phyloP scores from a whole-genome alignment of 2,888 invertebrate genomes.

The Platynereis dumerilii region DNA sequence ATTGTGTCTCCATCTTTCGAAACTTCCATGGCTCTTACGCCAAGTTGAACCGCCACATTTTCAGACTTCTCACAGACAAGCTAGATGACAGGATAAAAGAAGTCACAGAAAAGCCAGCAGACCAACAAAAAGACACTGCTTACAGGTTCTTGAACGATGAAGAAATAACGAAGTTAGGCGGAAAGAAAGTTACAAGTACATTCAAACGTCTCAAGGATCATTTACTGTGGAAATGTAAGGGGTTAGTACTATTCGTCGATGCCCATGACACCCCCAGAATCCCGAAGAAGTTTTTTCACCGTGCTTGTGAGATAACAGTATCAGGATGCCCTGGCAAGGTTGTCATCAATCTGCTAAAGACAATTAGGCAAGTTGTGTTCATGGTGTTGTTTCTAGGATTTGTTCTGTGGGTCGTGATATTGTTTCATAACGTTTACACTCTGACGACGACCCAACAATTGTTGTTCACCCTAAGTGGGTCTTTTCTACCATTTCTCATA shows the following conservation, averaged over 20 bases:
- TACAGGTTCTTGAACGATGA: constrained; percentile 43
- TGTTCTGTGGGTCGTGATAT: constrained; percentile 58
- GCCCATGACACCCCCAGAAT: constrained; percentile 54
- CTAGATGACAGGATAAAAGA: constrained; percentile 51
- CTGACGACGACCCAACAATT: constrained; percentile 60
- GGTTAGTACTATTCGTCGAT: constrained; percentile 38
- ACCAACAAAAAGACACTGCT: constrained; percentile 54
- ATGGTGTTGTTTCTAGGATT: constrained; percentile 57
- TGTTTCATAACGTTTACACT: constrained; percentile 51
- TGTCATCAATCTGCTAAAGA: constrained; percentile 50
- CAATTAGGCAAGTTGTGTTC: constrained; percentile 54
- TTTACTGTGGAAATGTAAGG: constrained; percentile 35
- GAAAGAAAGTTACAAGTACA: constrained; percentile 27
- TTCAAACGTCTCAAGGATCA: constrained; percentile 33
- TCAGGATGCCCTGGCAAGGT: constrained; percentile 59
- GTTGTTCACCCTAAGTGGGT: constrained; percentile 54
- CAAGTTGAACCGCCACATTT: constrained; percentile 52
- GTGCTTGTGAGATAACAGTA: constrained; percentile 52
- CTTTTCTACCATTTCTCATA: constrained; percentile 57
- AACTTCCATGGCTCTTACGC: constrained; percentile 56
- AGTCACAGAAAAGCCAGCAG: constrained; percentile 50
- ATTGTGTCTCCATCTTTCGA: constrained; percentile 57
- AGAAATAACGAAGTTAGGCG: constrained; percentile 37
- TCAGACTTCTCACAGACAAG: constrained; percentile 53
- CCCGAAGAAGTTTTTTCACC: constrained; percentile 54